These are phyloP conservation scores for Dromococcyx pavoninus DNA, from an alignment of 2,797 vertebrate genomes.

Conservation along the genomic window DNA sequence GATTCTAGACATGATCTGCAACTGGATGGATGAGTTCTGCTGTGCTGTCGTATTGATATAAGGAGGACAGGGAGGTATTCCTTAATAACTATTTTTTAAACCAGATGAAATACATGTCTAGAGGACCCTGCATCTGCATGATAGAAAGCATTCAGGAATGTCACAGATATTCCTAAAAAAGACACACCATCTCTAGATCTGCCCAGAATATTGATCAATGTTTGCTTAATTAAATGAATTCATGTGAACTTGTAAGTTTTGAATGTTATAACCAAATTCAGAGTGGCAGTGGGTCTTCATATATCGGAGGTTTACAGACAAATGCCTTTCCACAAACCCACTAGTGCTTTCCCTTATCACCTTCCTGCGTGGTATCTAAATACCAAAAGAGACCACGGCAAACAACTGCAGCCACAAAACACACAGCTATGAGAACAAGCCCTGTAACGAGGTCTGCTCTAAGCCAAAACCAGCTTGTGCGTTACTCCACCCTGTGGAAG, in stretches of 20 bases:
- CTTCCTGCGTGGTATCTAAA: neutral
- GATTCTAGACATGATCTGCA: neutral
- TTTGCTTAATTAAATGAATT: neutral
- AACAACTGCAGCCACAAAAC: neutral
- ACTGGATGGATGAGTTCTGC: neutral
- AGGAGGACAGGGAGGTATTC: neutral
- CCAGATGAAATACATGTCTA: neutral
- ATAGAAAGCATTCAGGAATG: neutral
- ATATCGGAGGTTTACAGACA: neutral
- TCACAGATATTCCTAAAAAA: neutral
- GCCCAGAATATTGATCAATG: neutral
- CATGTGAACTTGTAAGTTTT: neutral
- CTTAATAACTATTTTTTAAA: neutral
- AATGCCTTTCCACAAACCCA: neutral
- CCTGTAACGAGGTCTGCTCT: neutral
- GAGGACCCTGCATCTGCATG: neutral
- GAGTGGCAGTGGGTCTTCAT: neutral
- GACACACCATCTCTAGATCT: neutral
- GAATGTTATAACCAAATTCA: neutral
- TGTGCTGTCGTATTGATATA: neutral
- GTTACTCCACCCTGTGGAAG: neutral
- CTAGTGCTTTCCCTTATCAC: accelerated
- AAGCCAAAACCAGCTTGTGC: neutral
- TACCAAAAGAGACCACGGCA: neutral
- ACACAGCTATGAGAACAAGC: neutral